Conservation (phyloP, 2,113 vertebrate species). For the Euleptes europaea region DNA sequence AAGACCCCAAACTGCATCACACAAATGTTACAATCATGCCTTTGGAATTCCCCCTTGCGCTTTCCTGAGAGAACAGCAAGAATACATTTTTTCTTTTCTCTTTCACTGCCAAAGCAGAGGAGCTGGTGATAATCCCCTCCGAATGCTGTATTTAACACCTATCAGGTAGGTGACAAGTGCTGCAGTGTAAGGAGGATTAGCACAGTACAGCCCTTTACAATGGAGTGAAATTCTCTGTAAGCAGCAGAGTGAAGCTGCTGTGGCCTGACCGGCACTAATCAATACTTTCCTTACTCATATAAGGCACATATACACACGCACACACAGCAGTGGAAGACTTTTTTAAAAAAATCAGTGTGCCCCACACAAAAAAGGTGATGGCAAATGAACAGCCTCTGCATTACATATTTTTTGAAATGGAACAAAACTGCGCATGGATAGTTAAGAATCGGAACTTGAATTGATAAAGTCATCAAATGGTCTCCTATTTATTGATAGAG, state of each 20-base stretch:
- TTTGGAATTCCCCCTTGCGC: slow-evolving; percentile 30
- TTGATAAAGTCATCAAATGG: background rate
- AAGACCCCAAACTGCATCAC: slow-evolving; percentile 16
- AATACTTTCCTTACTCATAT: background rate
- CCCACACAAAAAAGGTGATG: background rate
- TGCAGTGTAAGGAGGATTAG: slow-evolving; percentile 37
- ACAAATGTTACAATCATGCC: slow-evolving; percentile 20
- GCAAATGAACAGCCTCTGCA: no score
- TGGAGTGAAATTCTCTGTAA: slow-evolving; percentile 32
- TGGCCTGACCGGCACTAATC: slow-evolving; percentile 1
- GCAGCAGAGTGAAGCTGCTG: slow-evolving; percentile 17
- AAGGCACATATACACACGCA: background rate
- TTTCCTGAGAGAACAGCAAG: background rate
- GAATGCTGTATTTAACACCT: slow-evolving; percentile 51
- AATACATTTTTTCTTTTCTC: slow-evolving; percentile 21
- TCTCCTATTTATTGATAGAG: background rate
- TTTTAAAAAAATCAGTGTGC: background rate
- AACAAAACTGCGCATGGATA: background rate
- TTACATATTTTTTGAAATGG: no score
- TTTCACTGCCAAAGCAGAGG: slow-evolving; percentile 18
- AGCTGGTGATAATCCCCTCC: slow-evolving; percentile 38
- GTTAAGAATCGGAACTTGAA: no score
- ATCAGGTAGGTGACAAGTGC: slow-evolving; percentile 45
- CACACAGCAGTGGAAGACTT: background rate
- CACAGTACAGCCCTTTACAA: slow-evolving; percentile 31